Evolutionary conservation across 2,113 vertebrate species (phyloP).

Genomic region (Mirounga angustirostris): DNA sequence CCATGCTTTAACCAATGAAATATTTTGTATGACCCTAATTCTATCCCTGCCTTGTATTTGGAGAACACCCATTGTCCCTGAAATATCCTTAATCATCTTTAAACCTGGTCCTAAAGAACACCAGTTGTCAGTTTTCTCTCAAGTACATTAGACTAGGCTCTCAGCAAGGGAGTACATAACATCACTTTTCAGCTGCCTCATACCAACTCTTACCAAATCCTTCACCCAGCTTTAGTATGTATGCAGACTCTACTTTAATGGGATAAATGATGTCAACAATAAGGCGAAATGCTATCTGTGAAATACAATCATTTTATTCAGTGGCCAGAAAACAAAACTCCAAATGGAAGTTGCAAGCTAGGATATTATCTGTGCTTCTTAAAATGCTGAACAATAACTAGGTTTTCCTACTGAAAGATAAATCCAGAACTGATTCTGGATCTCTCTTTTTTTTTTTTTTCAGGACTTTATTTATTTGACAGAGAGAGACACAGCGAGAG

Average conservation of each 20-base stretch:
- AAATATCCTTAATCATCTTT: background rate
- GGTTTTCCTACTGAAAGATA: constrained; percentile 79
- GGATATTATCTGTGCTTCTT: constrained; percentile 64
- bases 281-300: constrained; percentile 20
- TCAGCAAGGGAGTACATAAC: background rate
- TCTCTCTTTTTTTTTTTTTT: too few species aligned
- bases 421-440: constrained; percentile 14
- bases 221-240: background rate
- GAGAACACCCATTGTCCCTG: background rate
- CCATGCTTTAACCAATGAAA: background rate
- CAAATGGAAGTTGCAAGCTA: constrained; percentile 73
- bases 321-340: constrained; percentile 66
- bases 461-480: too few species aligned
- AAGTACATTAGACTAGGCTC: background rate
- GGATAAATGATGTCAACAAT: background rate
- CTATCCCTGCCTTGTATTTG: background rate
- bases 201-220: background rate
- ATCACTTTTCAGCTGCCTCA: background rate
- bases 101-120: background rate
- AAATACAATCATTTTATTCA: constrained; percentile 57
- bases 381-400: constrained; percentile 71
- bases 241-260: background rate
- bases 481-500: too few species aligned
- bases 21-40: background rate
- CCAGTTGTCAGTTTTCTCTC: background rate